A percentile compares a stretch with the other conserved stretches of the same genome.
These are phyloP conservation scores for Apeltes quadracus DNA, from an alignment of 2,113 vertebrate species.

Conservation along the genomic window DNA sequence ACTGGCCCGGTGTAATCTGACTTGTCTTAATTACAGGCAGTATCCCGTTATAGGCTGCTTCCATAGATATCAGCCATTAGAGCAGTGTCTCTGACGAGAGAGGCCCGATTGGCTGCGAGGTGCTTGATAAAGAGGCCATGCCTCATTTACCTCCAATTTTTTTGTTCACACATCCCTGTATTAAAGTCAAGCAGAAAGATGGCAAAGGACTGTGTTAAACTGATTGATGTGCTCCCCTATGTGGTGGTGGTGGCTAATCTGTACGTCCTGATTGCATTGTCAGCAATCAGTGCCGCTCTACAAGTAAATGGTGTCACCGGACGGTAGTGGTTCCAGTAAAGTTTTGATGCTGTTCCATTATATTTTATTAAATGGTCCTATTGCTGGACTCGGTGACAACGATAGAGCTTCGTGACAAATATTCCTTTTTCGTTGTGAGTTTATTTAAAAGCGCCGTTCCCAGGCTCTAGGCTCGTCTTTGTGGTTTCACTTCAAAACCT, in stretches of 20 bases:
- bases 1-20: constrained; percentile 68
- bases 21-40: constrained; percentile 77
- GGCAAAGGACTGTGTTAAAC: constrained; percentile 72
- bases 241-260: constrained; percentile 61
- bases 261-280: constrained; percentile 67
- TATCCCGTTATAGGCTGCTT: constrained; percentile 76
- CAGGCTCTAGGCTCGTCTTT: constrained; percentile 11
- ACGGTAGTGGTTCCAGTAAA: constrained; percentile 46
- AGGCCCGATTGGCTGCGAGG: constrained; percentile 68
- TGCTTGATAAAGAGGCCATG: constrained; percentile 76
- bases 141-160: constrained; percentile 73
- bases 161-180: constrained; percentile 74
- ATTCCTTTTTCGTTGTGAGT: neutral
- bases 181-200: constrained; percentile 74
- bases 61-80: constrained; percentile 76
- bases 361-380: constrained; percentile 20
- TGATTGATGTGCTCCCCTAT: constrained; percentile 70
- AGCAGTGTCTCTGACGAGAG: constrained; percentile 62
- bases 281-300: constrained; percentile 64
- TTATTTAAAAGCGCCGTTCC: constrained; percentile 2
- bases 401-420: constrained; percentile 2
- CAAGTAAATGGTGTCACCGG: constrained; percentile 48
- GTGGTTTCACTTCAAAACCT: constrained; percentile 51
- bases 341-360: constrained; percentile 31
- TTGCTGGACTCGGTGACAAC: constrained; percentile 31